Evolutionary conservation across 2,888 invertebrate genomes (phyloP).

Genomic region (Mactromeris polynyma): DNA sequence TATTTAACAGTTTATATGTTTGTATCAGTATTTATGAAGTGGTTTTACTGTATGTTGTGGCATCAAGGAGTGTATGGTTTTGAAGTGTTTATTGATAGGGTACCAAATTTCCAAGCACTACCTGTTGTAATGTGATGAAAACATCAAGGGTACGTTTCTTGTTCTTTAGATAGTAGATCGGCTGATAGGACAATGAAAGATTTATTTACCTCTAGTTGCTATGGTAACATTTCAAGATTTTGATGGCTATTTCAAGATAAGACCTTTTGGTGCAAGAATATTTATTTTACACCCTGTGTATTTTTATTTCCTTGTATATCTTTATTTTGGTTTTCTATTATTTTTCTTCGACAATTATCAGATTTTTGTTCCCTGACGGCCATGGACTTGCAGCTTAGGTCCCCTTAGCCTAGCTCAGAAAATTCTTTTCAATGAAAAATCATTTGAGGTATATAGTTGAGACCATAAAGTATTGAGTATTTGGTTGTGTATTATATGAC

Average conservation of each 20-base stretch:
- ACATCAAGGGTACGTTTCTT: constrained; percentile 45
- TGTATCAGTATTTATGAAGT: background rate
- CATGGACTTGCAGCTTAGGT: background rate
- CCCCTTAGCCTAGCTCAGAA: background rate
- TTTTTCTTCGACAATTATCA: background rate
- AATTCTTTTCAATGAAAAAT: background rate
- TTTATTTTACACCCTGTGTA: constrained; percentile 44
- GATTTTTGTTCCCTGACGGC: background rate
- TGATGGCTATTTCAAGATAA: constrained; percentile 64
- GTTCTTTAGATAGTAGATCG: constrained; percentile 37
- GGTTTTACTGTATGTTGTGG: background rate
- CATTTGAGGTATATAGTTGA: background rate
- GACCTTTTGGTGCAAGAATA: constrained; percentile 43
- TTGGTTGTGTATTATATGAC: background rate
- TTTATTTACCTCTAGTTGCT: constrained; percentile 61
- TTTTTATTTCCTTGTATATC: background rate
- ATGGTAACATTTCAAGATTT: constrained; percentile 60
- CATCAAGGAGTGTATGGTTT: constrained; percentile 4
- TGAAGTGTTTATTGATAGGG: constrained; percentile 2
- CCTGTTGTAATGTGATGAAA: constrained; percentile 37
- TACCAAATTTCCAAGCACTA: constrained; percentile 3
- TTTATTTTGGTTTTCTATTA: background rate
- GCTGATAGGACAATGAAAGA: constrained; percentile 57
- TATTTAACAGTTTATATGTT: background rate
- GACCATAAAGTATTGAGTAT: background rate